These are phyloP conservation scores for Stenchaetothrips biformis DNA, from an alignment of 2,888 invertebrate genomes.

Conservation along the genomic window DNA sequence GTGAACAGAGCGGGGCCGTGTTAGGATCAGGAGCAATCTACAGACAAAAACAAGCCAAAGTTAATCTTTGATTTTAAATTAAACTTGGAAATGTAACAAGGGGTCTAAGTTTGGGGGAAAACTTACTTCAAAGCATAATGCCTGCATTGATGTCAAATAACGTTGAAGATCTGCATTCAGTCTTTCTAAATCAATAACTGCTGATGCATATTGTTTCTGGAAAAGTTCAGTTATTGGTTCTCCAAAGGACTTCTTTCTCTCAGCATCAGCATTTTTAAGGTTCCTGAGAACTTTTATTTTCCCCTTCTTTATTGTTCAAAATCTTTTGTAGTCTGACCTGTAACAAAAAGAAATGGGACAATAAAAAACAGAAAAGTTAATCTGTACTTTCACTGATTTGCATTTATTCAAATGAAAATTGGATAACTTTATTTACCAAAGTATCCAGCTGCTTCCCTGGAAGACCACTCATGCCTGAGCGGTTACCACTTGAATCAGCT, in stretches of 20 bases:
- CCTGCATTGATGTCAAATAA: conserved; percentile 61
- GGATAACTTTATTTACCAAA: conserved; percentile 51
- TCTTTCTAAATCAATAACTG: conserved; percentile 81
- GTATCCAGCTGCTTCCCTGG: conserved; percentile 79
- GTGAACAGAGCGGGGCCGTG: conserved; percentile 79
- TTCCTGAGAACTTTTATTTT: conserved; percentile 75
- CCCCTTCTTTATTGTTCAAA: conserved; percentile 70
- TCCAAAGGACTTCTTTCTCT: conserved; percentile 75
- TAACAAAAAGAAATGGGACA: conserved; percentile 36
- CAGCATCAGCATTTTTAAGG: conserved; percentile 88
- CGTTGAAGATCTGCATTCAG: conserved; percentile 84
- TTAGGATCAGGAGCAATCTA: conserved; percentile 79
- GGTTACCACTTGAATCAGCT: background rate
- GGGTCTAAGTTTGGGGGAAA: background rate
- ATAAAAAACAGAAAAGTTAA: conserved; percentile 4
- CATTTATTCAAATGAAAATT: conserved; percentile 4
- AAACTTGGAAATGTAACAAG: background rate
- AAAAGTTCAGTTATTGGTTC: conserved; percentile 79
- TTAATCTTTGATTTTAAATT: background rate
- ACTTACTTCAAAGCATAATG: conserved; percentile 37
- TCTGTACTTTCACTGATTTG: conserved; percentile 5
- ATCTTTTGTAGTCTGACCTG: conserved; percentile 79
- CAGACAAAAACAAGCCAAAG: conserved; percentile 9
- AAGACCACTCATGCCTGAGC: conserved; percentile 65
- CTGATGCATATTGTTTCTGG: conserved; percentile 77